A percentile compares a stretch with the other conserved stretches of the same genome.
These are phyloP conservation scores for Lacanobia oleracea DNA, from an alignment of 2,888 invertebrate species.

Conservation along the genomic window DNA sequence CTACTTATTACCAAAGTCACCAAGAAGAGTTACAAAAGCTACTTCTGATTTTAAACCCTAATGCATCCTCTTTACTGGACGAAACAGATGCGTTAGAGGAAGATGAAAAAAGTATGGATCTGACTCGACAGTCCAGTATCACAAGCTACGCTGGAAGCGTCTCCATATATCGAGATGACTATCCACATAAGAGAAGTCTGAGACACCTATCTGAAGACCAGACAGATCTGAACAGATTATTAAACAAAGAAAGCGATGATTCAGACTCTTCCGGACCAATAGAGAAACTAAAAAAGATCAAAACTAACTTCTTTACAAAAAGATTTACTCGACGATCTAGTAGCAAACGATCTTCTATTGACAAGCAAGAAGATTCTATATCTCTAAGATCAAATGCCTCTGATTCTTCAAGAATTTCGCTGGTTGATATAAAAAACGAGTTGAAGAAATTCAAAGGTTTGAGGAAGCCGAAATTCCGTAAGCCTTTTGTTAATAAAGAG, in stretches of 20 bases:
- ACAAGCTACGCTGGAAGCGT: constrained; percentile 80
- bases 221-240: constrained; percentile 82
- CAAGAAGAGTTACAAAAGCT: constrained; percentile 85
- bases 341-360: constrained; percentile 80
- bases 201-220: constrained; percentile 86
- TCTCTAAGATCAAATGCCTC: constrained; percentile 89
- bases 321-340: constrained; percentile 89
- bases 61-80: constrained; percentile 81
- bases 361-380: constrained; percentile 88
- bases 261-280: constrained; percentile 87
- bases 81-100: constrained; percentile 82
- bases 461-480: constrained; percentile 83
- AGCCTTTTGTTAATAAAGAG: constrained; percentile 77
- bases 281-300: constrained; percentile 91
- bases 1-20: constrained; percentile 83
- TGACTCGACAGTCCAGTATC: constrained; percentile 76
- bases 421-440: constrained; percentile 84
- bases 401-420: constrained; percentile 85
- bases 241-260: constrained; percentile 89
- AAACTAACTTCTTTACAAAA: constrained; percentile 91
- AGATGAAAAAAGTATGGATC: constrained; percentile 80
- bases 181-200: constrained; percentile 80
- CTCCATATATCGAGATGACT: constrained; percentile 84
- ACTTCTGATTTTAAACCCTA: constrained; percentile 82
- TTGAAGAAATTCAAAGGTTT: constrained; percentile 84